Percentiles rank a stretch among this genome's conserved stretches.
These are phyloP conservation scores for Papilio xuthus DNA, from an alignment of 1,140 invertebrate species.

Conservation along the genomic window DNA sequence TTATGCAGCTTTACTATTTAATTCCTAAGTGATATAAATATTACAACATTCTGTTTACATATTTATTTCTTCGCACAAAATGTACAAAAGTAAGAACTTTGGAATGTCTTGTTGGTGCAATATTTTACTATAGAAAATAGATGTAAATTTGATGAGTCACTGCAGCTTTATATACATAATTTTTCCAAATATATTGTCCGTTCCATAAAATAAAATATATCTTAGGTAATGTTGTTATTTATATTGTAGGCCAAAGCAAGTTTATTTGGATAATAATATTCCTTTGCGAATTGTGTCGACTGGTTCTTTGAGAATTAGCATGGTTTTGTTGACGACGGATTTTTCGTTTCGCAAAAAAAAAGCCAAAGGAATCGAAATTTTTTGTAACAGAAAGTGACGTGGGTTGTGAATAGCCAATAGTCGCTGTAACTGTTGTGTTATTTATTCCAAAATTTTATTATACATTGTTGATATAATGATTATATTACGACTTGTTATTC, in stretches of 20 bases:
- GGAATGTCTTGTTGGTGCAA: constrained; percentile 29
- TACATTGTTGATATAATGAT: constrained; percentile 62
- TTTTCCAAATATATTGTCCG: constrained; percentile 28
- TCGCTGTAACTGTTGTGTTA: constrained; percentile 65
- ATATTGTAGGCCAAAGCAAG: constrained; percentile 33
- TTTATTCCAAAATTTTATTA: constrained; percentile 76
- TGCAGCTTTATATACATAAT: constrained; percentile 11
- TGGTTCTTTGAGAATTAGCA: constrained; percentile 21
- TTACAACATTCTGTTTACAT: not conserved
- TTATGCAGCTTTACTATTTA: not conserved
- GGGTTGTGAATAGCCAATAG: constrained; percentile 69
- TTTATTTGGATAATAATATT: constrained; percentile 30
- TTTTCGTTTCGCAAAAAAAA: constrained; percentile 44
- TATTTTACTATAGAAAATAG: constrained; percentile 30
- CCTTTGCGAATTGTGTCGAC: constrained; percentile 29
- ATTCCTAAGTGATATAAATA: not conserved
- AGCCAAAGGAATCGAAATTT: constrained; percentile 72
- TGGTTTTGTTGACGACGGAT: constrained; percentile 37
- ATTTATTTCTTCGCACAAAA: constrained; percentile 31
- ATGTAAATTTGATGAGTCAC: constrained; percentile 34
- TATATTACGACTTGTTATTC: constrained; percentile 66
- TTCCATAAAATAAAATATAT: constrained; percentile 26
- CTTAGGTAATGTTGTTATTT: constrained; percentile 34
- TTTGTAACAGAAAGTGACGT: constrained; percentile 47
- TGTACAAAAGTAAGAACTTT: constrained; percentile 7